A percentile compares a stretch with the other conserved stretches of the same genome.
Evolutionary conservation across 2,888 invertebrate genomes (phyloP).

Genomic region (Gymnosoma rotundatum): DNA sequence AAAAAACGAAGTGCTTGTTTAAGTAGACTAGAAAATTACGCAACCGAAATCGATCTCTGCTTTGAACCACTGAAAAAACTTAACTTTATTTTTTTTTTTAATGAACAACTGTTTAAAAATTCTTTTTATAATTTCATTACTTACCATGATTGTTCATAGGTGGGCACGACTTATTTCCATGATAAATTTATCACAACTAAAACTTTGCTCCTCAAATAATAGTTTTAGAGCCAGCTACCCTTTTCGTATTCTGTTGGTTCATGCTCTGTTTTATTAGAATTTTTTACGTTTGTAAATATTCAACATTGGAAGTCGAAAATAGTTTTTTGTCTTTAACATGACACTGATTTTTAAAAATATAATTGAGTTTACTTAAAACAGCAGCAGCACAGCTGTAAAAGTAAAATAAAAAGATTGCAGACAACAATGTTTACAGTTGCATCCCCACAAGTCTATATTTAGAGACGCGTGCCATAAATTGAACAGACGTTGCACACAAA

Average conservation of each 20-base stretch:
- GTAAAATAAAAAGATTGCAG: constrained; percentile 44
- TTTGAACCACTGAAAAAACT: constrained; percentile 64
- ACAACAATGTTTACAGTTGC: constrained; percentile 46
- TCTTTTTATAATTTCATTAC: constrained; percentile 43
- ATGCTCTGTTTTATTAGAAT: neutral
- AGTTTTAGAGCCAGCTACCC: constrained; percentile 13
- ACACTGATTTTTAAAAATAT: constrained; percentile 74
- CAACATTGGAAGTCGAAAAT: constrained; percentile 56
- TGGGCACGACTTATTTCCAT: constrained; percentile 78
- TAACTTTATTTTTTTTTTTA: neutral
- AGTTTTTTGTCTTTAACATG: constrained; percentile 52
- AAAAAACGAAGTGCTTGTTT: no score
- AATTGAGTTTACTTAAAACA: neutral
- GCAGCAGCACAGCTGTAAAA: neutral
- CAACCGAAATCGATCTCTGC: constrained; percentile 69
- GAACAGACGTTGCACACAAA: constrained; percentile 39
- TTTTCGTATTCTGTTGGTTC: neutral
- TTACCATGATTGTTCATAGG: constrained; percentile 77
- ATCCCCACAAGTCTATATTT: constrained; percentile 56
- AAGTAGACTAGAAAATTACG: no score
- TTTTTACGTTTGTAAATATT: neutral
- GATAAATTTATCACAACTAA: constrained; percentile 72
- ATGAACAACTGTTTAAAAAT: neutral
- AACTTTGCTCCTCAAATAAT: constrained; percentile 43
- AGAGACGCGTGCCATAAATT: constrained; percentile 63